Conservation (phyloP, 2,797 vertebrate species). For the Acrossocheilus wenchowensis region DNA sequence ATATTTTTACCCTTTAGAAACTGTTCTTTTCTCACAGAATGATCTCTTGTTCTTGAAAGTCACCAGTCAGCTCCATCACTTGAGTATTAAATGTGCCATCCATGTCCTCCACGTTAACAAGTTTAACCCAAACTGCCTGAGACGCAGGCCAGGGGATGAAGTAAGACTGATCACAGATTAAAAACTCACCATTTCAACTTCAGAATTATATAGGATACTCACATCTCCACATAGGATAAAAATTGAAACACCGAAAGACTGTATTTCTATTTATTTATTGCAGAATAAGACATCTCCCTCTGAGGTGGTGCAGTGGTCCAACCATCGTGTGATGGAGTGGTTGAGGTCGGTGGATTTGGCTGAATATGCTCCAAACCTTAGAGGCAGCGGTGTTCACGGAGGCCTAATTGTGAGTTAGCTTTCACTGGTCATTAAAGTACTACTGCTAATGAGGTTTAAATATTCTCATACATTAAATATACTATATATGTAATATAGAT, state of each 20-base stretch:
- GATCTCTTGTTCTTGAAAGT: conserved; percentile 97
- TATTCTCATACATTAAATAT: not conserved
- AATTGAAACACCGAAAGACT: too few relatives aligned
- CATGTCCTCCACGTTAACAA: conserved; percentile 93
- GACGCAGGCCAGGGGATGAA: conserved; percentile 91
- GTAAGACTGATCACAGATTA: conserved; percentile 66
- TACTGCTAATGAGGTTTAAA: not conserved
- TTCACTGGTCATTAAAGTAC: not conserved
- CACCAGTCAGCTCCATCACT: conserved; percentile 96
- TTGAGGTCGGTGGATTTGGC: conserved; percentile 93
- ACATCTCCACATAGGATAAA: not conserved
- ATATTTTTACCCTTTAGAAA: not conserved
- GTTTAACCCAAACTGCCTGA: conserved; percentile 93
- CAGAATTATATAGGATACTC: not conserved
- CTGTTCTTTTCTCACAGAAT: conserved; percentile 79
- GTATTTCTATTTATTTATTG: not conserved
- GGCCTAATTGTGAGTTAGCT: conserved; percentile 95
- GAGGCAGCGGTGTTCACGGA: conserved; percentile 94
- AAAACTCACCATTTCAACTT: not conserved
- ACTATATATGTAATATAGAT: not conserved
- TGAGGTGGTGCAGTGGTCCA: conserved; percentile 98
- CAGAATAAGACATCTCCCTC: conserved; percentile 88
- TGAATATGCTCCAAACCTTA: conserved; percentile 94
- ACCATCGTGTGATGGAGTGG: conserved; percentile 99
- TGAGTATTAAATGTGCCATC: conserved; percentile 98